Evolutionary conservation across 2,113 vertebrate genomes (phyloP), one percentile per base, ranked within the genome.

Genomic region (Silurus glanis): DNA sequence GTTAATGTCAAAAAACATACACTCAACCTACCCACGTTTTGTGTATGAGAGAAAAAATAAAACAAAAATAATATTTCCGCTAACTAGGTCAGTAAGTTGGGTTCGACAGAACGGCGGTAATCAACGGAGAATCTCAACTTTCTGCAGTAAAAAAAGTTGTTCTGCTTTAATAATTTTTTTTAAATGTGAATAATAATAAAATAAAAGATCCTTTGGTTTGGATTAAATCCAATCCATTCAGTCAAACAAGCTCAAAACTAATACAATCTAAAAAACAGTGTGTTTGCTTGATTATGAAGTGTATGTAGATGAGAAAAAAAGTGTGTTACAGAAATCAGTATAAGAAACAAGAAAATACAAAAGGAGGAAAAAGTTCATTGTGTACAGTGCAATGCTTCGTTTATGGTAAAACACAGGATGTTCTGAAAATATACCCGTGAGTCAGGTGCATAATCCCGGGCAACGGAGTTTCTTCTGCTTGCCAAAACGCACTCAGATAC

Each of bases 351-450:
- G 74, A 78, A 78, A 78, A 75, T 71, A 83, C 64, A 84, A 67
- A 55, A 79, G 49, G 25, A 85, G 37, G 47, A 85, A 85, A 64
- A 55, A 23, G 14, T 55, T 64, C 23, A 47, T 51, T 64, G 72
- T 64, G 16, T 80, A 12, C 25, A 80, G 56, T 80, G 56, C 56
- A 80, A 80, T 45, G 56, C 78, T 23, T 56, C 56, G 59, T 59
- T 80, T 59, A 59, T 80, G 28, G 53, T 59, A 80, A 80, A 45
- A 80, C 25, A 80, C 55, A 80, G 61, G 81, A 66, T 83, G 66
- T 83, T 58, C 66, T 45, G 66, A 74, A 74, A 74, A 59, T 83
- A 72, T 51, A 55, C 25, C 37, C 51, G 21, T 71, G 64, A 74
- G 55, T 47, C 49, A 74, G 64, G 64, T 83, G 82, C 53, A 72